Evolutionary conservation across 2,113 vertebrate species (phyloP), one percentile per base, ranked within the genome.

Genomic region (Lepidothrix coronata): DNA sequence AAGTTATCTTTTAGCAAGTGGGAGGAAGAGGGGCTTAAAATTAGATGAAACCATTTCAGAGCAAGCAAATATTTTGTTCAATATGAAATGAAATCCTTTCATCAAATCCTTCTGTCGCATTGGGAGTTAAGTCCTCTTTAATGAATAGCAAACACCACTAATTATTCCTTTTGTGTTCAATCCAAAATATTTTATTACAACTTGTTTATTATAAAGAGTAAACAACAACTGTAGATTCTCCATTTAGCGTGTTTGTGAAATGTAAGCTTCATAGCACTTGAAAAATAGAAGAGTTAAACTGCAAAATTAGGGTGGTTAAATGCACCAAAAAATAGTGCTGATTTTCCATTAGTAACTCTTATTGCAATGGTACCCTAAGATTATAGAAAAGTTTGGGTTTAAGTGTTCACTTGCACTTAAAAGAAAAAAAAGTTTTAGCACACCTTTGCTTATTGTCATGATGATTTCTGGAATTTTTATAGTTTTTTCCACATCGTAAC

Each of bases 111-210:
- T 75, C 72, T 68, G 33, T 22, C 52, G 48, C 75, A 76, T 65
- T 83, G 91, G 86, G 72, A 71, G 43, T 88, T 88, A 91, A 91
- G 93, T 84, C 49, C 37, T 93, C 73, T 91, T 75, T 91, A 94
- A 94, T 7, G 9, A 94, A 73, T 39, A 89, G 61, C 59, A 95
- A 96, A 79, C 70, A 71, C 19, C 9, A 52, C 79, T 78, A 93
- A 94, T 92, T 75, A 77, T 27, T 91, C 55, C n/a, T 92, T 93
- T 92, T 77, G 44, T 67, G 52, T 88, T 95, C 27, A 65, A 49
- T 93, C 77, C 86, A 37, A 89, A 95, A 80, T 94, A 84, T 71
- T 92, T 82, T 96, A 84, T 93, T 96, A n/a, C 25, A 94, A 58
- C 22, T 61, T 89, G 13, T 78, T 91, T 92, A 61, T 88, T n/a